phyloP scores from a whole-genome alignment of 2,113 vertebrate species.

The Anolis carolinensis region DNA sequence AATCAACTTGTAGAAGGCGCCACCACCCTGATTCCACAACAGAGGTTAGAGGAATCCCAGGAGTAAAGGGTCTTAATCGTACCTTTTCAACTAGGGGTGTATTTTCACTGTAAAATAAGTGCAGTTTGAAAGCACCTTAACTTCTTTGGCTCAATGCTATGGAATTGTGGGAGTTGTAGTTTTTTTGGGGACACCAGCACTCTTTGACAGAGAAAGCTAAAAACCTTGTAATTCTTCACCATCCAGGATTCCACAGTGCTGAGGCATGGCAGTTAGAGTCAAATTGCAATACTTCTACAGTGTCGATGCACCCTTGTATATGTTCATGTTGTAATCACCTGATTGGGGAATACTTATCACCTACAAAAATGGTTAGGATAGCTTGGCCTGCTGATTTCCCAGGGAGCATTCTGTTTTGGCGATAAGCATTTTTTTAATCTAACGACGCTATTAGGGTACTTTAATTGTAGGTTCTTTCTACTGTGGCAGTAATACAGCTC shows the following conservation, averaged over 20 bases:
- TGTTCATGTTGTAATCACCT: background rate
- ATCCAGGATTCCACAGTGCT: no score
- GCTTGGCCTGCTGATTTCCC: background rate
- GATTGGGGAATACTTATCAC: no score
- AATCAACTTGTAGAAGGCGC: slow-evolving; percentile 17
- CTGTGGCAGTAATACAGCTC: background rate
- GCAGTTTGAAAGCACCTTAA: no score
- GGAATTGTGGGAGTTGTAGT: no score
- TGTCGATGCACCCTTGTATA: background rate
- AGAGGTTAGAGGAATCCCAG: background rate
- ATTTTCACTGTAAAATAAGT: no score
- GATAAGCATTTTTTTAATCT: background rate
- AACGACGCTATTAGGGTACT: background rate
- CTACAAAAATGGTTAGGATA: background rate
- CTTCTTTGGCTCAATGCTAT: no score
- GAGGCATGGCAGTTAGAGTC: no score
- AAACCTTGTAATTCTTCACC: no score
- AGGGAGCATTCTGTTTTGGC: background rate
- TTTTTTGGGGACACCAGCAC: no score
- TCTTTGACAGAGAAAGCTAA: no score
- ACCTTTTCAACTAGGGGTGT: background rate
- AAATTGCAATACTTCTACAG: no score
- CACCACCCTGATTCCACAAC: slow-evolving; percentile 33
- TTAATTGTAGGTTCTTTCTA: background rate
- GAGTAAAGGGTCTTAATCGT: background rate